Evolutionary conservation across 30 jellyfish, hydroid and myxozoan genomes (phyloP), one percentile per base, ranked within the genome.

Genomic region (Aurelia coerulea): DNA sequence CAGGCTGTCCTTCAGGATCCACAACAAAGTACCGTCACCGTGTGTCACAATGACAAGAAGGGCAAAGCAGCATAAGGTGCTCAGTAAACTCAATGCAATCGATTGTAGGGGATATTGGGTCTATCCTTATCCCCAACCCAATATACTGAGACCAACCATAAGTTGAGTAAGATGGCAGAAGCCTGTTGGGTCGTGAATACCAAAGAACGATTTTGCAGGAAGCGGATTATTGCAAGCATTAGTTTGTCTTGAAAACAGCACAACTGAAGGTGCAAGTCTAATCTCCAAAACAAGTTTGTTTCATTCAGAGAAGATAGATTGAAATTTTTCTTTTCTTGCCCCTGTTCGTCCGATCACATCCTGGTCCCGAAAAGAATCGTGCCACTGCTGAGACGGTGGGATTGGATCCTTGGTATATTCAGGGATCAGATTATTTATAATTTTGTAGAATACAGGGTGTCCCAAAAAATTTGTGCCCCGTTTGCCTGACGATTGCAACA

Each of bases 241-340:
- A 18, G 78, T 74, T 84, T 77, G 46, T 84, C 76, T 84, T 84
- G 59, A 80, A 84, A 64, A 52, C 73, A 60, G 93, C 73, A 64
- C 50, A 69, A 81, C 37, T 73, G 87, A 59, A 33, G 81, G 87
- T 72, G 81, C 93, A 71, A 84, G 82, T 84, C 93, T 84, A 58
- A 84, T 67, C 78, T 84, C 93, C 23, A 73, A 65, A 33, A 39
- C 81, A 33, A 84, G 85, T 50, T 84, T 76, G 64, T 84, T 84
- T 87, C 87, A 84, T 84, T 84, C 86, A 56, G 80, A 84, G 16
- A 53, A 84, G 71, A 78, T 84, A 65, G 93, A 84, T 46, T 84
- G 59, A 67, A 59, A 84, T 74, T 84, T 84, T 84, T 73, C 93
- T 68, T 81, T 73, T 71, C 93, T 84, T 72, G 85, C 93, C 80